Evolutionary conservation across 2,888 invertebrate species (phyloP), one percentile per base, ranked within the genome.

Genomic region (Orthosia cruda): DNA sequence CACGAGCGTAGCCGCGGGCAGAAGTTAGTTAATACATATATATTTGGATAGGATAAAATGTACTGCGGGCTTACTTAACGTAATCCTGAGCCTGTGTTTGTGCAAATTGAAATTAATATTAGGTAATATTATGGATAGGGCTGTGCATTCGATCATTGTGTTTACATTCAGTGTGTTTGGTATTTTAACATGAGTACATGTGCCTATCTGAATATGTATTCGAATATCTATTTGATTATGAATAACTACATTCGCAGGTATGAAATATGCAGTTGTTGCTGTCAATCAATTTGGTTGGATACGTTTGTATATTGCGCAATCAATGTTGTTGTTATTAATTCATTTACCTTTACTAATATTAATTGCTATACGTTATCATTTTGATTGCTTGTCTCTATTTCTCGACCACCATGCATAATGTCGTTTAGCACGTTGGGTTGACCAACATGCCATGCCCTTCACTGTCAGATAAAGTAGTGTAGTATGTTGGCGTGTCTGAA

Each of bases 41-140:
- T 40, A 40, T 40, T 40, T 40, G 40, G 40, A 40, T 40, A 40
- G 58, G 65, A 85, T 85, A 85, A 77, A 86, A 77, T 73, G 59
- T 80, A 64, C 69, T 52, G 65, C 52, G 68, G 67, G 70, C 85
- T 83, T 83, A 78, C 78, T 78, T 85, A 70, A 72, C 78, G 70
- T 85, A 87, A 86, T 83, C 84, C 78, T 54, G 52, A 72, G 75
- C 81, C 76, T 82, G 87, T 86, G 82, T 80, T 83, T 83, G 84
- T 85, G 88, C 81, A 89, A 87, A 87, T 89, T 87, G 88, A 89
- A 87, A 87, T 89, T 87, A 89, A 89, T 88, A 89, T 87, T 86
- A 40, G 40, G 40, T 40, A 88, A 89, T 87, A 73, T 62, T 79
- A 83, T 83, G 81, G 73, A 81, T 81, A 71, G 69, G 54, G 66